Base-by-base conservation (phyloP, 2,888 invertebrate species). In the Chorisops tibialis region DNA sequence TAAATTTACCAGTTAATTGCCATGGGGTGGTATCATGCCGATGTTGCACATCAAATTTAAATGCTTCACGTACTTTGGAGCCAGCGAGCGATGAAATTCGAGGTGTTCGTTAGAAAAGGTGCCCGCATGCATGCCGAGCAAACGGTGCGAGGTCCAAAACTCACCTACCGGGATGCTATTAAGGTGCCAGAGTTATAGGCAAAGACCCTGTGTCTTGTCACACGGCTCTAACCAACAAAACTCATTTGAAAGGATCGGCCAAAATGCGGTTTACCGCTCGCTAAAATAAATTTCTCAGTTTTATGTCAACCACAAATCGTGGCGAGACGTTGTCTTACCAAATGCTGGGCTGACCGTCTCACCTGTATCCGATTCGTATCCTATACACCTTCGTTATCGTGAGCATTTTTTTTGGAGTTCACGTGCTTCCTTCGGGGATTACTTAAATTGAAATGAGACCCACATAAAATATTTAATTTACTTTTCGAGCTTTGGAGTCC, bases 1-100 rank as follows among this genome's bases (percentile, higher is more conserved):
- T 48, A 22, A 22, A 48, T 48, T 48, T 22, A 22, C 22, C 22
- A 48, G 48, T 48, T 48, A 48, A 48, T 48, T 48, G 48, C 48
- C n/a, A n/a, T 9, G 41, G 41, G 2, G 3, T 14, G 41, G 3
- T 2, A 7, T 30, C 9, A 41, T 41, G n/a, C n/a, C n/a, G n/a
- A n/a, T n/a, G n/a, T n/a, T n/a, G n/a, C n/a, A n/a, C n/a, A n/a
- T n/a, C n/a, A n/a, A n/a, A 11, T 41, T 41, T 41, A 41, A 41
- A 16, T 16, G 16, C n/a, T 16, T 37, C 6, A 12, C 41, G 16
- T 14, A n/a, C 12, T 11, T 3, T 41, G 41, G 6, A 16, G 41
- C 11, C 16, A 30, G 30, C n/a, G n/a, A n/a, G n/a, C n/a, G n/a
- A n/a, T n/a, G n/a, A n/a, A n/a, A n/a, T 30, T 24, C 7, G 24